phyloP scores from a whole-genome alignment of 2,797 vertebrate genomes.

The Rhodeus uyekii region DNA sequence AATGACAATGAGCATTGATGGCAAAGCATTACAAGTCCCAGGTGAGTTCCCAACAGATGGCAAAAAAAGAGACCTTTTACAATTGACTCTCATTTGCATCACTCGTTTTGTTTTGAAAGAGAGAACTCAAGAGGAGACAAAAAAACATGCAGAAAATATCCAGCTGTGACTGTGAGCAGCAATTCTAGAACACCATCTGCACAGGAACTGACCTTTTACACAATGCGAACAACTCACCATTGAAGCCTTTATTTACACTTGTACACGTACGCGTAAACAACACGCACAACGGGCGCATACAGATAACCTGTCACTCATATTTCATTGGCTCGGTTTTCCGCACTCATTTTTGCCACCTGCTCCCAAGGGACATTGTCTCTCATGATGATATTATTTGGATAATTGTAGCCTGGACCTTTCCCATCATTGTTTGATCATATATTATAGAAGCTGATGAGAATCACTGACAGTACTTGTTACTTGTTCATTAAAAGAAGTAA shows the following conservation, averaged over 20 bases:
- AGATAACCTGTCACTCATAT: constrained; percentile 6
- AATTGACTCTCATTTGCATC: constrained; percentile 55
- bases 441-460: background rate
- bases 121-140: constrained; percentile 22
- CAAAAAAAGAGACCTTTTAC: constrained; percentile 52
- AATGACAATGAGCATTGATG: constrained; percentile 48
- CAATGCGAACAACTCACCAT: constrained; percentile 18
- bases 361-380: background rate
- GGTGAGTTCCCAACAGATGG: constrained; percentile 56
- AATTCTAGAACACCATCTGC: constrained; percentile 43
- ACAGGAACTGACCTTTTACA: constrained; percentile 44
- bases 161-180: constrained; percentile 38
- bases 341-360: background rate
- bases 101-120: constrained; percentile 32
- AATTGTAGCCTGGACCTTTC: background rate
- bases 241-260: constrained; percentile 33
- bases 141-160: constrained; percentile 39
- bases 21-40: constrained; percentile 47
- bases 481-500: background rate
- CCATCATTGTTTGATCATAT: background rate
- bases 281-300: background rate
- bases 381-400: background rate
- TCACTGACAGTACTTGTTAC: background rate
- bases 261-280: background rate
- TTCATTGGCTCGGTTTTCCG: background rate